A percentile compares a stretch with the other conserved stretches of the same genome.
Conservation (phyloP, 1,140 invertebrate genomes). For the Holotrichia oblita region DNA sequence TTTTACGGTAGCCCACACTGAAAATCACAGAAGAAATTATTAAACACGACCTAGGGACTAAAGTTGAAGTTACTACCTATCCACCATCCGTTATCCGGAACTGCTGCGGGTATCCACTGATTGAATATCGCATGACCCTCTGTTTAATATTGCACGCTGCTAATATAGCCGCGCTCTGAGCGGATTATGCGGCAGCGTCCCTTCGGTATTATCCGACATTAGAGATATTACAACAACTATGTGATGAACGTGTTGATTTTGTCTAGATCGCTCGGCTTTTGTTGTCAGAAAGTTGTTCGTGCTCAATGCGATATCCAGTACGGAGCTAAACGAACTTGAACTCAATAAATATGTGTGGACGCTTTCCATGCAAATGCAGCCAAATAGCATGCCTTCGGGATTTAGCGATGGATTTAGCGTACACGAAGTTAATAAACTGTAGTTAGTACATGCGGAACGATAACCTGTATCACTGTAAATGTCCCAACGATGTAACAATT, state of each 20-base stretch:
- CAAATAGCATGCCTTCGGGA: conserved; percentile 14
- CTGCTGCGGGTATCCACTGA: conserved; percentile 38
- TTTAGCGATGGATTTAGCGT: conserved; percentile 18
- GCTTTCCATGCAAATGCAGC: conserved; percentile 18
- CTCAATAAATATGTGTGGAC: neutral
- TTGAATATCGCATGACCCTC: conserved; percentile 44
- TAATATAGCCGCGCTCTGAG: conserved; percentile 44
- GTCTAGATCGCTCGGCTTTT: conserved; percentile 25
- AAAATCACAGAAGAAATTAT: too few species aligned
- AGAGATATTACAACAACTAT: conserved; percentile 44
- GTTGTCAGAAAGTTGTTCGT: conserved; percentile 9
- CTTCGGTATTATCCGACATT: conserved; percentile 47
- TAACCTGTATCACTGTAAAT: too few species aligned
- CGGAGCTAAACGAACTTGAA: conserved; percentile 20
- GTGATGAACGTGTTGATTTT: conserved; percentile 34
- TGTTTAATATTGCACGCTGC: conserved; percentile 47
- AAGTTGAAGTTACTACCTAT: conserved; percentile 21
- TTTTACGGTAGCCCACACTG: neutral
- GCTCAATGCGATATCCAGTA: neutral
- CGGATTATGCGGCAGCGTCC: conserved; percentile 45
- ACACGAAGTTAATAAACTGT: conserved; percentile 26
- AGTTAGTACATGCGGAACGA: too few species aligned
- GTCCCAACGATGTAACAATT: too few species aligned
- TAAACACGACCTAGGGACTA: conserved; percentile 23
- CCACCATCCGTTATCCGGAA: conserved; percentile 22